Percentiles rank a stretch among this genome's conserved stretches.
Conservation (phyloP, 1,140 invertebrate genomes). For the Matsumurasca onukii region DNA sequence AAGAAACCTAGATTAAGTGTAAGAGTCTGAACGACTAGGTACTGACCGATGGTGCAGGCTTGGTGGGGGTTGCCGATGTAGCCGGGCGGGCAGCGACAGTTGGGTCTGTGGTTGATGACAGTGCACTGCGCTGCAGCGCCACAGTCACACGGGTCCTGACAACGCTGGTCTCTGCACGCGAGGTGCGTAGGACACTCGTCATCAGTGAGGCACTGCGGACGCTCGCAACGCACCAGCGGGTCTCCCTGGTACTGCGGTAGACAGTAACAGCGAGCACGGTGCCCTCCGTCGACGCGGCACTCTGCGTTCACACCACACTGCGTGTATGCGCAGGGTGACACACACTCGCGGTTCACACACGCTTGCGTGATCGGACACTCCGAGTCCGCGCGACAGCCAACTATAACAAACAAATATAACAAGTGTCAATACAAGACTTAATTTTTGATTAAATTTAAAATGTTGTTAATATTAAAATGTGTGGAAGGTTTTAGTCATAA, state of each 20-base stretch:
- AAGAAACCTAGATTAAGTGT: no score
- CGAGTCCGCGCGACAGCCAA: constrained; percentile 81
- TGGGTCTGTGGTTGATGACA: constrained; percentile 72
- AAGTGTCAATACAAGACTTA: no score
- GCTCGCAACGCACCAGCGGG: constrained; percentile 70
- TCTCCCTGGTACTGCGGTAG: constrained; percentile 71
- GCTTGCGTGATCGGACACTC: constrained; percentile 81
- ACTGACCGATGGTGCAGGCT: constrained; percentile 61
- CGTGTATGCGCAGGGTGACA: constrained; percentile 75
- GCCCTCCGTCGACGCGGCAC: constrained; percentile 69
- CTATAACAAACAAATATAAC: constrained; percentile 50
- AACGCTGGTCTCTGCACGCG: constrained; percentile 71
- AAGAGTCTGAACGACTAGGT: no score
- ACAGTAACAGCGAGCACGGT: constrained; percentile 78
- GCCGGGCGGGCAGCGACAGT: constrained; percentile 80
- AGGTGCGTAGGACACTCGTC: constrained; percentile 72
- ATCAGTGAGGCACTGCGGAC: constrained; percentile 73
- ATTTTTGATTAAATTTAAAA: no score
- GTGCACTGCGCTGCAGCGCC: constrained; percentile 69
- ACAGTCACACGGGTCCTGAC: constrained; percentile 78
- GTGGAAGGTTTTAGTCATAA: no score
- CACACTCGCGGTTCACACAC: constrained; percentile 81
- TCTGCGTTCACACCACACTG: constrained; percentile 81
- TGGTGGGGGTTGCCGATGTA: constrained; percentile 75
- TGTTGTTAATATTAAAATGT: no score